Conservation (phyloP, 2,113 vertebrate species). For the Labrus mixtus region DNA sequence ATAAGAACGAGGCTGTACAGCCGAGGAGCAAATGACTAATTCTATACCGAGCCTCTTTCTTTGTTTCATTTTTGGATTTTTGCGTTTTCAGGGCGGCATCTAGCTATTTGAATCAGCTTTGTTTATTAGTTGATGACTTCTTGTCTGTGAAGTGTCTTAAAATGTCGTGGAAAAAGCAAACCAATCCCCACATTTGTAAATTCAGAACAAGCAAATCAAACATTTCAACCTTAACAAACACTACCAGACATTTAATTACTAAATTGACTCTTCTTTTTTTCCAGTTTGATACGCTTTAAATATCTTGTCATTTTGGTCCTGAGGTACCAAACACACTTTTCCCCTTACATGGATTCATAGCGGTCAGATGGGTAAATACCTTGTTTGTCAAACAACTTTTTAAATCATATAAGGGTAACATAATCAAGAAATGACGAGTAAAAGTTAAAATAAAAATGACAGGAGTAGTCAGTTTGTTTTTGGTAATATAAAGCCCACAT, state of each 20-base stretch:
- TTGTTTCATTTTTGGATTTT: neutral
- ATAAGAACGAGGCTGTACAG: neutral
- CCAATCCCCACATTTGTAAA: neutral
- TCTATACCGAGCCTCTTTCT: neutral
- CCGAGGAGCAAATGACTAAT: neutral
- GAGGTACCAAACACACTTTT: neutral
- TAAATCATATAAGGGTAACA: neutral
- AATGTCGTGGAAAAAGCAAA: neutral
- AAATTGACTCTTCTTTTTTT: neutral
- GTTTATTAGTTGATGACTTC: too few relatives aligned
- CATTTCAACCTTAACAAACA: neutral
- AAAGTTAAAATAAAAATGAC: neutral
- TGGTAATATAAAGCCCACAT: constrained; percentile 19
- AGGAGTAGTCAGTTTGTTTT: neutral
- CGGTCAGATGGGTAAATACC: neutral
- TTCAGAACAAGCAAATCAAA: too few relatives aligned
- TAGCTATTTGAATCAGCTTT: too few relatives aligned
- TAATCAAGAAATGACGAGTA: neutral
- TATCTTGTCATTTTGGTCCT: neutral
- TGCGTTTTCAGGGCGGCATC: neutral
- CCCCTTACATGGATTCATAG: neutral
- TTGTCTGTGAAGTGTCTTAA: too few relatives aligned
- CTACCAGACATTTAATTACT: neutral
- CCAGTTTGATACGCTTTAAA: constrained; percentile 19
- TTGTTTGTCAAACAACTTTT: neutral